phyloP scores from a whole-genome alignment of 2,113 vertebrate species.

The Amphiprion percula region DNA sequence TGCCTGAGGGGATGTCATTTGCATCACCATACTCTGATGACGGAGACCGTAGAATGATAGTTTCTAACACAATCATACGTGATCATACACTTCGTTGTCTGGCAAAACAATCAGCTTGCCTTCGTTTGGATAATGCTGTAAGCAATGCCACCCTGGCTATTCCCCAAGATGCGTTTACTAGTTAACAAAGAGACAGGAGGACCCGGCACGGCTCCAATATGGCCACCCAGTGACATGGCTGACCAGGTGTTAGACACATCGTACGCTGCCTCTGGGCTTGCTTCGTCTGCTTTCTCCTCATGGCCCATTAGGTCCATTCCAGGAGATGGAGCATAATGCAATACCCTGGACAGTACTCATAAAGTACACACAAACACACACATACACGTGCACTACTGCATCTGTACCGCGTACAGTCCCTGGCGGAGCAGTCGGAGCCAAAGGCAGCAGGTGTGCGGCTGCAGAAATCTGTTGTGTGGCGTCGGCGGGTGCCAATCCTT shows the following conservation, averaged over 20 bases:
- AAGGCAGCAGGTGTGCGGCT: constrained; percentile 73
- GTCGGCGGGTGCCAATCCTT: constrained; percentile 69
- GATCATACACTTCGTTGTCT: neutral
- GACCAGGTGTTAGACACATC: constrained; percentile 78
- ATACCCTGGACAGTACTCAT: constrained; percentile 45
- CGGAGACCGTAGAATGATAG: too few species aligned
- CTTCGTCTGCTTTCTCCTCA: constrained; percentile 72
- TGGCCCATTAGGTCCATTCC: constrained; percentile 73
- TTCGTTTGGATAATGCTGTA: constrained; percentile 29
- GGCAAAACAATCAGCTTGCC: neutral
- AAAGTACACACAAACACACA: constrained; percentile 36
- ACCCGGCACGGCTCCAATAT: constrained; percentile 57
- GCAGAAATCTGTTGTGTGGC: constrained; percentile 46
- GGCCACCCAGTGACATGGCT: constrained; percentile 64
- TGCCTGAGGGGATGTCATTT: neutral
- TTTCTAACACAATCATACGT: too few species aligned
- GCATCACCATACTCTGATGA: neutral
- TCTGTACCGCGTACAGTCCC: constrained; percentile 46
- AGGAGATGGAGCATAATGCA: constrained; percentile 64
- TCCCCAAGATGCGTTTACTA: constrained; percentile 32
- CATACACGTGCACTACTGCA: constrained; percentile 42
- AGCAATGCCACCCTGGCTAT: neutral
- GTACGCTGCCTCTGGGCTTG: constrained; percentile 64
- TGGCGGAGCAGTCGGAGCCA: constrained; percentile 42
- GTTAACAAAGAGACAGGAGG: constrained; percentile 67